phyloP scores from a whole-genome alignment of 2,797 vertebrate genomes.

The Eulemur mongoz region DNA sequence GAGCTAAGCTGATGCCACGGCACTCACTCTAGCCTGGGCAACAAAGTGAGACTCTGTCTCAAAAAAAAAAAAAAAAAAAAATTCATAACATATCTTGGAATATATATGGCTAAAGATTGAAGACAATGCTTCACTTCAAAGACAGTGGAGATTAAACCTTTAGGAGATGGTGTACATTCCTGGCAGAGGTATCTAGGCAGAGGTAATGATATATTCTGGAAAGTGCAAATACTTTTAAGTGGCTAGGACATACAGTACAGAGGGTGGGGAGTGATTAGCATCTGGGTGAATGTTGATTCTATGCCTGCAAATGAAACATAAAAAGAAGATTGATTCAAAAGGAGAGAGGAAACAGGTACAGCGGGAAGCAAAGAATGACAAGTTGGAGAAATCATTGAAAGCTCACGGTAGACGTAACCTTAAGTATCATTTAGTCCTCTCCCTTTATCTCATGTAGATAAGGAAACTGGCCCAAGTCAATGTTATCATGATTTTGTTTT shows the following conservation, averaged over 20 bases:
- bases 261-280: rapidly evolving
- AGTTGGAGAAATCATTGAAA: slow-evolving; percentile 11
- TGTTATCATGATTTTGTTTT: not conserved
- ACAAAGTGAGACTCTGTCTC: too few relatives aligned
- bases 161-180: not conserved
- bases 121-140: not conserved
- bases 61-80: too few relatives aligned
- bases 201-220: not conserved
- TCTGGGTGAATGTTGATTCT: not conserved
- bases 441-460: not conserved
- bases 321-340: not conserved
- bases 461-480: not conserved
- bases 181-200: not conserved
- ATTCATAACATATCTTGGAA: not conserved
- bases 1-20: too few relatives aligned
- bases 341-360: not conserved
- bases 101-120: not conserved
- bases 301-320: not conserved
- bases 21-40: too few relatives aligned
- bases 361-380: not conserved
- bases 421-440: not conserved
- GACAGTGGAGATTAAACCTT: not conserved
- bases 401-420: not conserved
- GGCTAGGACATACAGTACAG: not conserved
- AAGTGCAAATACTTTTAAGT: not conserved